phyloP scores from a whole-genome alignment of 2,113 vertebrate species.

The Cyprinodon tularosa region DNA sequence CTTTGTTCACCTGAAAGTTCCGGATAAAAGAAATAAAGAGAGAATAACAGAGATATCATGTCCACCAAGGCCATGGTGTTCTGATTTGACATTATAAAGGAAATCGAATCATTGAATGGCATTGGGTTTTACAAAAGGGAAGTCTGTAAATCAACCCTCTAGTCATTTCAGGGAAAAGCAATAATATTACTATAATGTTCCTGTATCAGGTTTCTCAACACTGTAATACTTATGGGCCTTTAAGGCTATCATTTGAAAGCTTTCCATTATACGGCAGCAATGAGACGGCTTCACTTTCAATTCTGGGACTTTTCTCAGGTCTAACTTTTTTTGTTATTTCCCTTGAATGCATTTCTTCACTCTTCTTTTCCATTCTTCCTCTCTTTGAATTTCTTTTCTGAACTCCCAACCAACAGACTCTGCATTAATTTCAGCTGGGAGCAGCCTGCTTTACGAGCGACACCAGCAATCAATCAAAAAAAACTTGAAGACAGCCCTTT shows the following conservation, averaged over 20 bases:
- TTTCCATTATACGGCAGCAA: not conserved
- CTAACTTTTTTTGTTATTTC: slow-evolving; percentile 2
- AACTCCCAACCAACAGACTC: not conserved
- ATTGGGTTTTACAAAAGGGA: slow-evolving; percentile 22
- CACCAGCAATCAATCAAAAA: slow-evolving; percentile 54
- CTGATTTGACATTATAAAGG: slow-evolving; percentile 23
- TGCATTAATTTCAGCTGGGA: slow-evolving; percentile 13
- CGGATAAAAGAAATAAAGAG: not conserved
- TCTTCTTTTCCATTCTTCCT: not conserved
- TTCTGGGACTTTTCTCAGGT: not conserved
- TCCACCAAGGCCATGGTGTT: not conserved
- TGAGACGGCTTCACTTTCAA: not conserved
- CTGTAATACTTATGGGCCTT: slow-evolving; percentile 3
- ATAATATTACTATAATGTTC: slow-evolving; percentile 27
- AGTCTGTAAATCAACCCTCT: slow-evolving; percentile 36
- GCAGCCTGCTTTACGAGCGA: slow-evolving; percentile 40
- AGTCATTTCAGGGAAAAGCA: slow-evolving; percentile 36
- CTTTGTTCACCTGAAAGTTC: not conserved
- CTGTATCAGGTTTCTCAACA: slow-evolving; percentile 38
- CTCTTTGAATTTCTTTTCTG: not conserved
- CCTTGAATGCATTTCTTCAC: not conserved
- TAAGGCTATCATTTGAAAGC: slow-evolving; percentile 16
- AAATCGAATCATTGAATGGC: slow-evolving; percentile 32
- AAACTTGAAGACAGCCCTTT: slow-evolving; percentile 44
- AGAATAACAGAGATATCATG: not conserved